These are phyloP conservation scores for Uloborus diversus DNA, from an alignment of 1,140 invertebrate species.

Conservation along the genomic window DNA sequence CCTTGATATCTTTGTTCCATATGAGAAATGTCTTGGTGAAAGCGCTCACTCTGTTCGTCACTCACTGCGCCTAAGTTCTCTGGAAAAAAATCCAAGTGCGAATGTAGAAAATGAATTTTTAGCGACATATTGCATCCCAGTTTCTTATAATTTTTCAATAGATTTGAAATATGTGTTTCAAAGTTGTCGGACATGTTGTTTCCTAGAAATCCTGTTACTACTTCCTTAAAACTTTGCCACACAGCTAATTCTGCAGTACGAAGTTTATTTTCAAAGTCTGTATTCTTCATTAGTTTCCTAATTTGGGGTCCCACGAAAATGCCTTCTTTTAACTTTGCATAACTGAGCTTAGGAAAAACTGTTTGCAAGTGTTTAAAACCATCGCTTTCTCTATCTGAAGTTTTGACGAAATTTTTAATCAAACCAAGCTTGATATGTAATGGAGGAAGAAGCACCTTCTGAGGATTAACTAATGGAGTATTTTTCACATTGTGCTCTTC, in stretches of 20 bases:
- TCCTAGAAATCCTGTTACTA: background rate
- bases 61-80: background rate
- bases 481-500: background rate
- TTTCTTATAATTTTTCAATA: background rate
- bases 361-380: background rate
- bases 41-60: background rate
- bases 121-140: background rate
- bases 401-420: background rate
- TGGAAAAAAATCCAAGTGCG: background rate
- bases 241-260: background rate
- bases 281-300: background rate
- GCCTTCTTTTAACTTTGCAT: background rate
- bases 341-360: background rate
- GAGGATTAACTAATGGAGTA: background rate
- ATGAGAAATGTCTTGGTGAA: background rate
- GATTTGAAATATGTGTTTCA: background rate
- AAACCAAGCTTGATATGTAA: background rate
- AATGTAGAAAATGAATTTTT: background rate
- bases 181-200: no score
- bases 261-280: background rate
- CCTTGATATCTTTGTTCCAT: background rate
- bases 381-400: background rate
- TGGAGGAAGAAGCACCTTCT: background rate
- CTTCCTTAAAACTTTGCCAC: background rate
- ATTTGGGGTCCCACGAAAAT: background rate